A percentile compares a stretch with the other conserved stretches of the same genome.
Conservation (phyloP, 1,140 invertebrate genomes). For the Drosophila grimshawi region DNA sequence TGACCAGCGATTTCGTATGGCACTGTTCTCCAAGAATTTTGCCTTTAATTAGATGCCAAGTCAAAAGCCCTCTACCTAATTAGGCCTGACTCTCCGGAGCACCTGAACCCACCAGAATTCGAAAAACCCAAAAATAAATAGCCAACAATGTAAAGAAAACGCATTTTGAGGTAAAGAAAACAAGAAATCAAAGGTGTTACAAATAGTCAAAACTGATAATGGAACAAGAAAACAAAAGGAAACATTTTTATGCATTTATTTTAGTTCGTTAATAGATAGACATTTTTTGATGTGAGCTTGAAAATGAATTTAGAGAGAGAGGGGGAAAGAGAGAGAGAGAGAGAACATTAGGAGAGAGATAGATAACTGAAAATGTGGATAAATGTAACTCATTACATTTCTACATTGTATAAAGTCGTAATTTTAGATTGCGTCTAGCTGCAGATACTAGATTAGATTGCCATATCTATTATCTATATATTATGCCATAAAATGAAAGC, state of each 20-base stretch:
- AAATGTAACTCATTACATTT: too few relatives aligned
- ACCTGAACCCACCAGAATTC: slow-evolving; percentile 63
- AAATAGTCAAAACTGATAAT: slow-evolving; percentile 14
- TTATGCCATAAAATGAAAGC: too few relatives aligned
- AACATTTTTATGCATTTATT: too few relatives aligned
- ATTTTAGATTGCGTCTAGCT: too few relatives aligned
- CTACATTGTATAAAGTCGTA: too few relatives aligned
- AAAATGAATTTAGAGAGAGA: slow-evolving; percentile 36
- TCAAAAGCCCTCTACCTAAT: slow-evolving; percentile 45
- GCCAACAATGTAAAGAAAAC: slow-evolving; percentile 23
- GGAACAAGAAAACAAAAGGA: background rate
- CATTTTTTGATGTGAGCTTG: too few relatives aligned
- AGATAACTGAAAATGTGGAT: too few relatives aligned
- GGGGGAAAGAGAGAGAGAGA: background rate
- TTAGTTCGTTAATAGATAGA: too few relatives aligned
- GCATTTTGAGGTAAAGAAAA: slow-evolving; percentile 3
- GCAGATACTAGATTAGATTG: too few relatives aligned
- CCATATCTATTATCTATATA: too few relatives aligned
- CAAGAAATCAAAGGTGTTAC: slow-evolving; percentile 54
- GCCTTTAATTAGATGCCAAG: slow-evolving; percentile 65
- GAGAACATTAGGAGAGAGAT: too few relatives aligned
- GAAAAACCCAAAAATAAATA: slow-evolving; percentile 30
- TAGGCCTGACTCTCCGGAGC: slow-evolving; percentile 50
- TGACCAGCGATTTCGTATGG: slow-evolving; percentile 9
- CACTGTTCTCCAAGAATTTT: slow-evolving; percentile 31